A percentile compares a stretch with the other conserved stretches of the same genome.
Evolutionary conservation across 2,113 vertebrate species (phyloP).

Genomic region (Sus scrofa): T2T-Sscrofa CM000814.6:90866501-90867000

Average conservation of each 20-base stretch:
- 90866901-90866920: constrained; percentile 75
- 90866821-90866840: constrained; percentile 43
- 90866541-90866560: neutral
- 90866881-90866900: constrained; percentile 48
- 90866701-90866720: neutral
- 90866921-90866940: constrained; percentile 71
- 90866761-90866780: constrained; percentile 63
- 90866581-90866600: neutral
- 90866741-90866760: neutral
- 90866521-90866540: neutral
- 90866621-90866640: neutral
- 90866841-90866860: constrained; percentile 74
- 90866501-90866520: neutral
- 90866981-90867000: constrained; percentile 68
- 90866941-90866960: constrained; percentile 80
- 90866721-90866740: neutral
- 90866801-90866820: constrained; percentile 66
- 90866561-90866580: neutral
- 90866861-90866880: constrained; percentile 72
- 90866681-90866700: neutral
- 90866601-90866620: neutral
- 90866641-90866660: neutral
- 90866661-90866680: neutral
- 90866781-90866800: constrained; percentile 24
- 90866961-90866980: constrained; percentile 82